Base-by-base conservation (phyloP, 2,113 vertebrate species). In the Alaudala cheleensis region DNA sequence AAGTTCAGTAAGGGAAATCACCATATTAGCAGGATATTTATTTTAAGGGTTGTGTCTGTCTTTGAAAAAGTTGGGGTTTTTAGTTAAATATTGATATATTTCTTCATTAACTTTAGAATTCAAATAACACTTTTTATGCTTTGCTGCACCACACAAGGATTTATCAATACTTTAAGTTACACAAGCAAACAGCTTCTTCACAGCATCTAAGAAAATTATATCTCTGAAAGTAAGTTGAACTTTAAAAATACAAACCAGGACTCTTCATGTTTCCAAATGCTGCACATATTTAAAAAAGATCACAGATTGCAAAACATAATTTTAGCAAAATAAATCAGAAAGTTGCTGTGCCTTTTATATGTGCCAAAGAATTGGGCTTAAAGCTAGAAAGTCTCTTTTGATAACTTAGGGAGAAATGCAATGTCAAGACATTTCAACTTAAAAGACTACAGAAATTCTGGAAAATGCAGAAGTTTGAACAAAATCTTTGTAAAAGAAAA, bases 401-500 rank as follows among this genome's bases (percentile, higher is more conserved):
- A 51, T 26, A 86, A 86, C 21, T 71, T 53, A 20, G 1, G 5
- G 53, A 21, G 54, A 86, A 95, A 87, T 47, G 58, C 45, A 65
- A 67, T 87, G 50, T 70, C 58, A 89, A 82, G 60, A 91, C 22
- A 72, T 62, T 85, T 79, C 12, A 64, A 33, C 51, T 82, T 60
- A 87, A 80, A 95, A 85, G 50, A 54, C 11, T 50, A 79, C 10
- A 80, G 26, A 81, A 85, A 65, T 71, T 78, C 77, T 64, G 12
- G 31, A 79, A 94, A 93, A 92, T 40, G 24, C 14, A 74, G 58
- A 20, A 66, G 50, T 65, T 86, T 39, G 44, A 85, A 89, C 11
- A 93, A 90, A 87, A 86, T 78, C 65, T 79, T 89, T 67, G 53
- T 71, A 73, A 62, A 83, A 83, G n/a, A 37, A 73, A 77, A 90